Evolutionary conservation across 2,797 vertebrate species (phyloP).

Genomic region (Remorina albescens): DNA sequence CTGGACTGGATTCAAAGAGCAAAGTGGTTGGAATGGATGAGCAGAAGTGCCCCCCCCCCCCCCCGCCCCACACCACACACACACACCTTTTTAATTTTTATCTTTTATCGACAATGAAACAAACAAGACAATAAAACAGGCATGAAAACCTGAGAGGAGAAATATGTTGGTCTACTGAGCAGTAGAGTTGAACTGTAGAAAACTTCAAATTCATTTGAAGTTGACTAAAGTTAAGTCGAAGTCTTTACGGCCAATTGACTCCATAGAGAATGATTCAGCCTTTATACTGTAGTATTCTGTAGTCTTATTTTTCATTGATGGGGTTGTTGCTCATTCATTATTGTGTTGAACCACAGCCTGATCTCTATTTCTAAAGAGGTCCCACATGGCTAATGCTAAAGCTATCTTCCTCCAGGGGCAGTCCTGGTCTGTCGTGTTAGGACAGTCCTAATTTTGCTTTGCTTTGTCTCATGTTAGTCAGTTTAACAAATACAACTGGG

Average conservation of each 20-base stretch:
- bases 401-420: too few species aligned
- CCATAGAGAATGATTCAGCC: not conserved
- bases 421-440: too few species aligned
- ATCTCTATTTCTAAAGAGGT: not conserved
- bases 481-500: too few species aligned
- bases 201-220: too few species aligned
- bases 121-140: slow-evolving; percentile 31
- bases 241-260: not conserved
- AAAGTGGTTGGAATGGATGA: slow-evolving; percentile 48
- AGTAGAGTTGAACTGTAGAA: too few species aligned
- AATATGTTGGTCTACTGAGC: not conserved
- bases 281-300: not conserved
- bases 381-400: not conserved
- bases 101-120: slow-evolving; percentile 15
- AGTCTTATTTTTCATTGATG: not conserved
- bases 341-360: not conserved
- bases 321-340: not conserved
- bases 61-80: too few species aligned
- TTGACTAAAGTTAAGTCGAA: too few species aligned
- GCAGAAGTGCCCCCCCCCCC: slow-evolving; percentile 16
- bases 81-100: too few species aligned
- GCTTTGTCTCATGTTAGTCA: too few species aligned
- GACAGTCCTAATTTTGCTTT: too few species aligned
- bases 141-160: not conserved
- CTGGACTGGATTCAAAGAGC: slow-evolving; percentile 69